Conservation (phyloP, 2,797 vertebrate species). For the Poecilia velifera region DNA sequence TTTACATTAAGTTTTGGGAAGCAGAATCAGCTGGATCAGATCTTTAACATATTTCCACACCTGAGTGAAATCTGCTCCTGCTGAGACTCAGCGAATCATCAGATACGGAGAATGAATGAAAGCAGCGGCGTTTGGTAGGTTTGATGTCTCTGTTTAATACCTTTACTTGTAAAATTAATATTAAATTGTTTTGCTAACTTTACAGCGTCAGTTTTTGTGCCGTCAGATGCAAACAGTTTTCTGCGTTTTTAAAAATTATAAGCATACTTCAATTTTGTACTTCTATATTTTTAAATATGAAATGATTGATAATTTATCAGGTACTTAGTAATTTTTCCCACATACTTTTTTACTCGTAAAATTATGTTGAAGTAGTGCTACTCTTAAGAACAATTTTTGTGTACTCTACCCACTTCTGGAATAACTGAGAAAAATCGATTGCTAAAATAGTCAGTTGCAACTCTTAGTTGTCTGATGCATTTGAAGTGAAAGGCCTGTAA, state of each 20-base stretch:
- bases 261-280: no score
- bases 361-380: no score
- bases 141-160: background rate
- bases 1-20: background rate
- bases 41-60: background rate
- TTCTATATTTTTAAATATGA: no score
- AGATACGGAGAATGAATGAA: background rate
- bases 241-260: background rate
- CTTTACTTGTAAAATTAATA: background rate
- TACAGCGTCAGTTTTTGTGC: background rate
- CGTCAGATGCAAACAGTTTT: background rate
- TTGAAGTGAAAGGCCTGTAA: background rate
- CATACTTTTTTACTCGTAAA: no score
- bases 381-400: no score
- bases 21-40: background rate
- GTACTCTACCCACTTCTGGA: no score
- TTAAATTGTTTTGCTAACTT: background rate
- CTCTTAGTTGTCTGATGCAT: background rate
- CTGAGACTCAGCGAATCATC: background rate
- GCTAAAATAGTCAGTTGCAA: no score
- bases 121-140: background rate
- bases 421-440: no score
- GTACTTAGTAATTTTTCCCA: no score
- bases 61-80: background rate
- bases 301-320: no score